These are phyloP conservation scores for Palaemon carinicauda DNA, from an alignment of 1,140 invertebrate species.

Conservation along the genomic window DNA sequence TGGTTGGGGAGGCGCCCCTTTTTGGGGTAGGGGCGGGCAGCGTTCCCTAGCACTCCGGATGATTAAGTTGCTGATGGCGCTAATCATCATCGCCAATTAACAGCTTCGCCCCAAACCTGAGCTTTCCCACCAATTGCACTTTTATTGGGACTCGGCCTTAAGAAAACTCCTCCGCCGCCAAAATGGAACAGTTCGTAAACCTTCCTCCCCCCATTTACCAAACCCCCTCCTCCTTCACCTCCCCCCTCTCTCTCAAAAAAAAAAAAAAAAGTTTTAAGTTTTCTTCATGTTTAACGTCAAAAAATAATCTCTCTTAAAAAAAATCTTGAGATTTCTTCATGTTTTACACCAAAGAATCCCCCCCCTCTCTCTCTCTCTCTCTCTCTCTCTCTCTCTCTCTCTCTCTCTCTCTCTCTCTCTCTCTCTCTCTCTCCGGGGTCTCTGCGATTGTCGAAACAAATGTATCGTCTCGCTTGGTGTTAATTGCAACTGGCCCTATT, in stretches of 20 bases:
- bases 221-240: not conserved
- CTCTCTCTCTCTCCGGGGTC: not conserved
- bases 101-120: not conserved
- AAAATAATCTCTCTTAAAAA: not conserved
- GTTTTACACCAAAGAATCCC: not conserved
- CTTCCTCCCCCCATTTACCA: no score
- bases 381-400: not conserved
- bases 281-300: not conserved
- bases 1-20: no score
- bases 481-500: no score
- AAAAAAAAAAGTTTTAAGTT: not conserved
- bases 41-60: constrained; percentile 45
- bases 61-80: constrained; percentile 52
- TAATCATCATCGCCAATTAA: constrained; percentile 50
- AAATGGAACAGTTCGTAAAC: not conserved
- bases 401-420: not conserved
- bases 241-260: not conserved
- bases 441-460: no score
- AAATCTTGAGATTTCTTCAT: not conserved
- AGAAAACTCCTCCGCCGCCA: not conserved
- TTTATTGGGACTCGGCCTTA: constrained; percentile 14
- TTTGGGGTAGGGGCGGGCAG: no score
- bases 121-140: constrained; percentile 51
- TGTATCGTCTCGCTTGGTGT: no score
- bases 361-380: not conserved